Evolutionary conservation across 1,140 invertebrate species (phyloP).

Genomic region (Belonocnema kinseyi): DNA sequence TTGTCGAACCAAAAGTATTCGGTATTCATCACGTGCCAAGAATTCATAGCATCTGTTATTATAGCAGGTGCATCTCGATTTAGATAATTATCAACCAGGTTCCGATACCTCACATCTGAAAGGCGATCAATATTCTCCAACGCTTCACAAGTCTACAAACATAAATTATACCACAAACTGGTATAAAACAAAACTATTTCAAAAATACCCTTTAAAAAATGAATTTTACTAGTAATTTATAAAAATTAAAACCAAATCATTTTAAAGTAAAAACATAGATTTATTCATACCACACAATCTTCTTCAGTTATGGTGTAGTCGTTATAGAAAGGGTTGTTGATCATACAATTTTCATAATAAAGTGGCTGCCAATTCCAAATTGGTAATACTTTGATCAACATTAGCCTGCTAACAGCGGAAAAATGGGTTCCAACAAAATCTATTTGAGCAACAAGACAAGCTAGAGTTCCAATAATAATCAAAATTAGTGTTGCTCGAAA

Average conservation of each 20-base stretch:
- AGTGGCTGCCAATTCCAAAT: conserved; percentile 88
- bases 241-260: not conserved
- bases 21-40: conserved; percentile 81
- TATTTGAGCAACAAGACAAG: conserved; percentile 72
- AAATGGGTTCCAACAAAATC: conserved; percentile 78
- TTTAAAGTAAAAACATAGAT: not conserved
- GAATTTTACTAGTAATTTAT: not conserved
- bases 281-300: conserved; percentile 77
- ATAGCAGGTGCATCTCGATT: conserved; percentile 83
- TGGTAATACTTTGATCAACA: conserved; percentile 82
- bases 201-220: not conserved
- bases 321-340: conserved; percentile 81
- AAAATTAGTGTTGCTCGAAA: conserved; percentile 74
- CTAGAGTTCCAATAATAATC: conserved; percentile 67
- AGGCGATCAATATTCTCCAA: conserved; percentile 79
- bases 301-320: conserved; percentile 74
- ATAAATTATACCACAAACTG: not conserved
- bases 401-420: conserved; percentile 79
- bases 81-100: conserved; percentile 82
- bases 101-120: conserved; percentile 79
- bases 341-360: conserved; percentile 84
- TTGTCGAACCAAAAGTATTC: conserved; percentile 82
- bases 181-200: not conserved
- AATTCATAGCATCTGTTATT: conserved; percentile 82
- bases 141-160: conserved; percentile 79